Evolutionary conservation across 2,888 invertebrate species (phyloP).

Genomic region (Lutraria lutraria): DNA sequence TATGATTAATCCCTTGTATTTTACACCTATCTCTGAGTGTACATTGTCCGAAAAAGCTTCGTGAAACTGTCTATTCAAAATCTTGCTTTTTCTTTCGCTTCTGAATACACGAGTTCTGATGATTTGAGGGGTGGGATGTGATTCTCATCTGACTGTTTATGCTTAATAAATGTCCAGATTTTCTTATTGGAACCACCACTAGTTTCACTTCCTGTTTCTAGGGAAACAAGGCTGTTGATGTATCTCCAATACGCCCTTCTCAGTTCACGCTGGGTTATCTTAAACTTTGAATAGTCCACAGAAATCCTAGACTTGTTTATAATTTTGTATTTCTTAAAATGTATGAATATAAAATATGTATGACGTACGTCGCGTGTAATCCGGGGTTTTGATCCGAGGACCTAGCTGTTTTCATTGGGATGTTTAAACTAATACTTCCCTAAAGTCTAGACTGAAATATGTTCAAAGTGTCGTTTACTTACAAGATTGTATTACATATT

Average conservation of each 20-base stretch:
- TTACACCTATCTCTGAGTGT: not conserved
- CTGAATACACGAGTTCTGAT: no score
- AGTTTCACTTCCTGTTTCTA: not conserved
- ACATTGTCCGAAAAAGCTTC: constrained; percentile 16
- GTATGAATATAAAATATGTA: constrained; percentile 40
- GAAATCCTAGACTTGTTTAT: constrained; percentile 45
- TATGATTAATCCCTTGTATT: not conserved
- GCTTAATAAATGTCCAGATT: constrained; percentile 47
- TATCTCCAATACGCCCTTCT: constrained; percentile 49
- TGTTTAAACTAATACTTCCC: constrained; percentile 36
- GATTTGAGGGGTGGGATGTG: constrained; percentile 38
- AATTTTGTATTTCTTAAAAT: constrained; percentile 40
- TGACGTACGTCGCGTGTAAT: constrained; percentile 41
- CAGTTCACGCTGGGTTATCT: constrained; percentile 38
- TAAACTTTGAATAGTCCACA: constrained; percentile 16
- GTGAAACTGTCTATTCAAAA: constrained; percentile 54
- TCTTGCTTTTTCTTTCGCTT: constrained; percentile 46
- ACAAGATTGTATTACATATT: not conserved
- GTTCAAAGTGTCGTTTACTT: constrained; percentile 42
- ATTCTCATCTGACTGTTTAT: constrained; percentile 36
- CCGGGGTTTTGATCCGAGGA: constrained; percentile 41
- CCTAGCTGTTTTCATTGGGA: constrained; percentile 45
- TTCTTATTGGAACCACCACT: constrained; percentile 26
- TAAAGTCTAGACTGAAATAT: constrained; percentile 33
- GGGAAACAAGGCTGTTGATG: constrained; percentile 47